These are phyloP conservation scores for Atherix ibis DNA, from an alignment of 2,888 invertebrate species.

Conservation along the genomic window DNA sequence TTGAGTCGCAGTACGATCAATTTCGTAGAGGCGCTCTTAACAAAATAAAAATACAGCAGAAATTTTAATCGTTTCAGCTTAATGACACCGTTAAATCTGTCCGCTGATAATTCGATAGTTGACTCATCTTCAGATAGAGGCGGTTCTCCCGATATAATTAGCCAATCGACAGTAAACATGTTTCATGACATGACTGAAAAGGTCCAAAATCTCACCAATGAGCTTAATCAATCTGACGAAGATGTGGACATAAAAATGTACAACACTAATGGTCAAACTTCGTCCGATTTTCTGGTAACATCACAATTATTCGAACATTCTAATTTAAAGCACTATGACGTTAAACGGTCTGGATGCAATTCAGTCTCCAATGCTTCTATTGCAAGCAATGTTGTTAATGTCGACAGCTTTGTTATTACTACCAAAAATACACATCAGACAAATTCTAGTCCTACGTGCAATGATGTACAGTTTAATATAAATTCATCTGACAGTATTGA, in stretches of 20 bases:
- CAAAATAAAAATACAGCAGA: neutral
- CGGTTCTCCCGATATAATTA: conserved; percentile 19
- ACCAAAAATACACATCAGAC: too few relatives aligned
- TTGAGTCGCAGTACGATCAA: conserved; percentile 47
- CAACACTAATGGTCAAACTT: too few relatives aligned
- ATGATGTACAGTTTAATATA: too few relatives aligned
- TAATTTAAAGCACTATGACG: too few relatives aligned
- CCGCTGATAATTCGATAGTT: conserved; percentile 26
- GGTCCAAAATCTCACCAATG: conserved; percentile 23
- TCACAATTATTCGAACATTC: too few relatives aligned
- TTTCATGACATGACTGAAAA: conserved; percentile 21
- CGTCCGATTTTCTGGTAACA: too few relatives aligned
- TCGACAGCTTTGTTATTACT: too few relatives aligned
- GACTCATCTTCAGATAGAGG: conserved; percentile 23
- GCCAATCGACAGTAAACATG: conserved; percentile 14
- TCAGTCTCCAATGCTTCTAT: too few relatives aligned
- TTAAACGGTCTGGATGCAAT: too few relatives aligned
- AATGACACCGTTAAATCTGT: conserved; percentile 21
- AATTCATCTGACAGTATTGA: too few relatives aligned
- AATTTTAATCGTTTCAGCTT: conserved; percentile 15
- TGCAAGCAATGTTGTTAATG: too few relatives aligned
- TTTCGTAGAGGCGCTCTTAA: neutral
- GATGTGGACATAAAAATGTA: conserved; percentile 9
- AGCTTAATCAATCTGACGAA: conserved; percentile 21
- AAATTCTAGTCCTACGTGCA: too few relatives aligned